Evolutionary conservation across 1,140 invertebrate genomes (phyloP).

Genomic region (Drosophila quadrilineata): DNA sequence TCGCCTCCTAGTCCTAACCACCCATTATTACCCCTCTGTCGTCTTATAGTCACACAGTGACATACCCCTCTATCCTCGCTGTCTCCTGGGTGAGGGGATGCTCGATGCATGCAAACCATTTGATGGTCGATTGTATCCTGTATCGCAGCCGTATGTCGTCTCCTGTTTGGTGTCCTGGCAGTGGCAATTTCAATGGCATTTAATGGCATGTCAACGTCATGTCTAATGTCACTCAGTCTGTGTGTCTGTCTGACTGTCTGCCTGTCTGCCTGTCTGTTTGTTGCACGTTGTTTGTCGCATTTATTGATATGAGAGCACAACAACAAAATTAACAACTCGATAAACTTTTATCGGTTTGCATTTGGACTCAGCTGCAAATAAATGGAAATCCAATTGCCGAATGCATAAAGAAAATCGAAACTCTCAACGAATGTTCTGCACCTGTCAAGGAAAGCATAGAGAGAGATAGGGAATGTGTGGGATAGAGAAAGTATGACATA

Average conservation of each 20-base stretch:
- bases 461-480: not conserved
- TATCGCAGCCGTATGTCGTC: not conserved
- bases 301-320: conserved; percentile 62
- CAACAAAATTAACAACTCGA: conserved; percentile 72
- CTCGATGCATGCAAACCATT: conserved; percentile 47
- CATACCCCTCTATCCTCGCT: too few species aligned
- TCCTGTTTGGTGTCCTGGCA: conserved; percentile 25
- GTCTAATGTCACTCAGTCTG: too few species aligned
- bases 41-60: too few species aligned
- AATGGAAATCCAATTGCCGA: conserved; percentile 62
- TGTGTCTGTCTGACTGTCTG: too few species aligned
- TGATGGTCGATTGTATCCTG: conserved; percentile 40
- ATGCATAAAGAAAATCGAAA: conserved; percentile 27
- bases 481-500: conserved; percentile 36
- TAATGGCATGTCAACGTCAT: conserved; percentile 72
- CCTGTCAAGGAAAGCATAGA: conserved; percentile 15
- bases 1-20: conserved; percentile 18
- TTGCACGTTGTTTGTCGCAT: conserved; percentile 52
- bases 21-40: not conserved
- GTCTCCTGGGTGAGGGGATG: conserved; percentile 5
- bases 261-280: too few species aligned
- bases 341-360: conserved; percentile 68
- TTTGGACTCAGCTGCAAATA: conserved; percentile 60
- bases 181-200: conserved; percentile 40
- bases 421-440: conserved; percentile 23